Percentiles rank a stretch among this genome's conserved stretches.
Evolutionary conservation across 2,888 invertebrate species (phyloP).

Genomic region (Oligia strigilis): DNA sequence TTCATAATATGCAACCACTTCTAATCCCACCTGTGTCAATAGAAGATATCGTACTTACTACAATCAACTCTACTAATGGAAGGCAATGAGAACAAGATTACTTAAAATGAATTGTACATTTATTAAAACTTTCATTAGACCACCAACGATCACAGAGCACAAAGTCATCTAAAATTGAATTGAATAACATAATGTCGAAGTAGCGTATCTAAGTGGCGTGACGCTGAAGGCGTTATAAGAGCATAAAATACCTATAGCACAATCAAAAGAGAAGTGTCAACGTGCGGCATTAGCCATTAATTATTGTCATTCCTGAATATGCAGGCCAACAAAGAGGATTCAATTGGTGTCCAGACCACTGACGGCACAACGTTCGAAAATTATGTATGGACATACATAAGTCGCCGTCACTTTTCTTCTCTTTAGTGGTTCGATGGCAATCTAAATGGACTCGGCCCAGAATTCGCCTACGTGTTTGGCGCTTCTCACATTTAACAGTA

Average conservation of each 20-base stretch:
- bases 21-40: conserved; percentile 9
- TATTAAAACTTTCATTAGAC: conserved; percentile 64
- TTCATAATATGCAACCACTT: conserved; percentile 12
- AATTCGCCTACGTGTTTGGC: not conserved
- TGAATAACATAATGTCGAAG: conserved; percentile 70
- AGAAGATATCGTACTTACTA: not conserved
- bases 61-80: conserved; percentile 18
- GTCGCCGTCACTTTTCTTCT: not conserved
- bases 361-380: conserved; percentile 9
- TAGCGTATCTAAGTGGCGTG: conserved; percentile 74
- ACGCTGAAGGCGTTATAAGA: conserved; percentile 67
- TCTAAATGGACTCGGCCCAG: not conserved
- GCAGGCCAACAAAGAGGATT: conserved; percentile 68
- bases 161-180: conserved; percentile 63
- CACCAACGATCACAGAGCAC: conserved; percentile 70
- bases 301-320: conserved; percentile 76
- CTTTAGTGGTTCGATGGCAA: not conserved
- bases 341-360: conserved; percentile 19
- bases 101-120: conserved; percentile 22
- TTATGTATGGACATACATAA: not conserved
- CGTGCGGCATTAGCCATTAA: conserved; percentile 58
- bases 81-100: conserved; percentile 32
- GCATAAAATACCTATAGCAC: conserved; percentile 62
- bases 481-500: not conserved
- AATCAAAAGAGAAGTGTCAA: conserved; percentile 65